Conservation (phyloP, 2,113 vertebrate genomes). For the Xiphorhynchus elegans region DNA sequence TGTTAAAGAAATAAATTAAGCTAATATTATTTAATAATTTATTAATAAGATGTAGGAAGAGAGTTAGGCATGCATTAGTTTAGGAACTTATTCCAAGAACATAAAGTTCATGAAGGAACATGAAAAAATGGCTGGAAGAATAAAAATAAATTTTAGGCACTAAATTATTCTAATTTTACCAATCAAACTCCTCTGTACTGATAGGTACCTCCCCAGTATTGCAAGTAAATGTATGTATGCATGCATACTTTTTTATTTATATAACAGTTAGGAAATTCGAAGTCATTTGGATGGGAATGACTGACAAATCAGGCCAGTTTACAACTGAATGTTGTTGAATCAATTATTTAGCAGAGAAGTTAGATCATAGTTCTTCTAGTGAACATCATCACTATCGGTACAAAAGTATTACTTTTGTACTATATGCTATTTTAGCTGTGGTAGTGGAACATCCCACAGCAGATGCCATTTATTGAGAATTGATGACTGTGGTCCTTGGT, state of each 20-base stretch:
- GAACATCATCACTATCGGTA: background rate
- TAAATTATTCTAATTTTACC: background rate
- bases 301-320: background rate
- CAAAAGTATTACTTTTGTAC: background rate
- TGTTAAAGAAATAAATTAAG: no score
- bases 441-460: background rate
- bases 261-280: background rate
- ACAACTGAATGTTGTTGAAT: background rate
- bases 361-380: background rate
- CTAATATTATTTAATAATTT: background rate
- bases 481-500: background rate
- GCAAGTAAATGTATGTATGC: background rate
- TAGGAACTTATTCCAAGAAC: background rate
- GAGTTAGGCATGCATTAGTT: background rate
- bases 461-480: background rate
- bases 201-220: background rate
- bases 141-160: background rate
- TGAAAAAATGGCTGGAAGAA: background rate
- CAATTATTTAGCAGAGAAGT: background rate
- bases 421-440: background rate
- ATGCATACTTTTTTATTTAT: background rate
- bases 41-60: background rate
- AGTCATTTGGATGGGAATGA: background rate
- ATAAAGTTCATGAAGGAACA: background rate
- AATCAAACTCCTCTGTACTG: background rate